Conservation (phyloP, 2,113 vertebrate genomes). For the Rhagologus leucostigma region DNA sequence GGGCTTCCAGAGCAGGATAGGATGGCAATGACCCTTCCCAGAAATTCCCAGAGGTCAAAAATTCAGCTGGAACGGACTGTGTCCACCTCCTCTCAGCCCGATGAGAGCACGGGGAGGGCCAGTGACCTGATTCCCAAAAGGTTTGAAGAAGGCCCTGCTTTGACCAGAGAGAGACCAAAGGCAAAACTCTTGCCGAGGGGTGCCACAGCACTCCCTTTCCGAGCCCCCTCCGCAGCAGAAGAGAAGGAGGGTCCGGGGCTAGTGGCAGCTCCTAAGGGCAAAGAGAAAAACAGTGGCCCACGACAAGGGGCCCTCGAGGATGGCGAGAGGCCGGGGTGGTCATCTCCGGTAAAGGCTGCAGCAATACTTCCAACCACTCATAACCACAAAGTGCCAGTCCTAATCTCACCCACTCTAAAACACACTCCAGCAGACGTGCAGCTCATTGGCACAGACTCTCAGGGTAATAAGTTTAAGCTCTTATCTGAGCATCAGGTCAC, state of each 20-base stretch:
- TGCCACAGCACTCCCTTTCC: slow-evolving; percentile 69
- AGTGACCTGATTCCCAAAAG: slow-evolving; percentile 79
- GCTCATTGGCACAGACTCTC: slow-evolving; percentile 95
- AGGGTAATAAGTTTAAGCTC: slow-evolving; percentile 98
- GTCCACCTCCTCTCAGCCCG: slow-evolving; percentile 90
- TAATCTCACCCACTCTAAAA: slow-evolving; percentile 95
- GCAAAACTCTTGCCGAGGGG: slow-evolving; percentile 90
- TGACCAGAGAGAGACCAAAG: slow-evolving; percentile 91
- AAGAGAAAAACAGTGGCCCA: slow-evolving; percentile 74
- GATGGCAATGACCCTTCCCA: slow-evolving; percentile 94
- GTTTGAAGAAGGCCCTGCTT: slow-evolving; percentile 84
- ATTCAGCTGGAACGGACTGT: slow-evolving; percentile 90
- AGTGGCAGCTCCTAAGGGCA: slow-evolving; percentile 66
- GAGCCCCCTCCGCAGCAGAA: slow-evolving; percentile 47
- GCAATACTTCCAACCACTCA: slow-evolving; percentile 77
- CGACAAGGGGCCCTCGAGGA: slow-evolving; percentile 71
- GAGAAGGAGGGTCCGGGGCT: slow-evolving; percentile 71
- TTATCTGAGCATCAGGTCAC: slow-evolving; percentile 88
- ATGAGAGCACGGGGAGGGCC: slow-evolving; percentile 81
- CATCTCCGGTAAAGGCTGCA: slow-evolving; percentile 84
- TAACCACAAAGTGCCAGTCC: slow-evolving; percentile 98
- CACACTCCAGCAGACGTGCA: slow-evolving; percentile 89
- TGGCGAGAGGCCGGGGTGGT: slow-evolving; percentile 83
- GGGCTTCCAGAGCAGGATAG: slow-evolving; percentile 95
- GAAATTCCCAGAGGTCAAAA: slow-evolving; percentile 91